Base-by-base conservation (phyloP, 2,113 vertebrate species). In the Oreotrochilus melanogaster region DNA sequence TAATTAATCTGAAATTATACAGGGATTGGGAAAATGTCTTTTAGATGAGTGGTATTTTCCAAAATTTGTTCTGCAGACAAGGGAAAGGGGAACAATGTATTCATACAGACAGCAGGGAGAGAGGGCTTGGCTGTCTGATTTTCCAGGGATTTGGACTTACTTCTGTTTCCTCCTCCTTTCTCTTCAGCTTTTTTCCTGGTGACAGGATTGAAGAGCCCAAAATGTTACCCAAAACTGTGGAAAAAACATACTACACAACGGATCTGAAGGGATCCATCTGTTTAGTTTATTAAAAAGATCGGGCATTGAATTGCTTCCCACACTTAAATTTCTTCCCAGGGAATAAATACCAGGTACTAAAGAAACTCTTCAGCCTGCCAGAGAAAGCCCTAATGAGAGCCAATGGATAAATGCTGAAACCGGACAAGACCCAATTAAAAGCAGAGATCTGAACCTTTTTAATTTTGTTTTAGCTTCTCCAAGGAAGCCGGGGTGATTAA, bases 401-500 rank as follows among this genome's bases (percentile, higher is more conserved):
- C 78, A 75, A 13, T 82, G 39, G 48, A 43, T 57, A 88, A 90
- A 81, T 57, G 78, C 93, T 69, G 75, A 92, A 94, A 69, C 71
- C 72, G 90, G 83, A 82, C 78, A 86, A 93, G 51, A 89, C 67
- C 61, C 62, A 95, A 87, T 96, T 95, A 89, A 95, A 91, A 95
- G 88, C 45, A 53, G 89, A 93, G 58, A 48, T 69, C 66, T 74
- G 45, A 33, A 78, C 51, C 60, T 65, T 86, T 94, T 76, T 2
- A 33, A 57, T 80, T 80, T 90, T 94, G 51, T 80, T 94, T 95
- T 75, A 92, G n/a, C 88, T 88, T 86, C 37, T 90, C 76, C 0
- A 0, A 92, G 75, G 85, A 93, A 93, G 75, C 80, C 71, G n/a
- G 94, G 60, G 47, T 92, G 90, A 95, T 95, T 89, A 92, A 86